Evolutionary conservation across 2,888 invertebrate genomes (phyloP).

Genomic region (Thereva unica): DNA sequence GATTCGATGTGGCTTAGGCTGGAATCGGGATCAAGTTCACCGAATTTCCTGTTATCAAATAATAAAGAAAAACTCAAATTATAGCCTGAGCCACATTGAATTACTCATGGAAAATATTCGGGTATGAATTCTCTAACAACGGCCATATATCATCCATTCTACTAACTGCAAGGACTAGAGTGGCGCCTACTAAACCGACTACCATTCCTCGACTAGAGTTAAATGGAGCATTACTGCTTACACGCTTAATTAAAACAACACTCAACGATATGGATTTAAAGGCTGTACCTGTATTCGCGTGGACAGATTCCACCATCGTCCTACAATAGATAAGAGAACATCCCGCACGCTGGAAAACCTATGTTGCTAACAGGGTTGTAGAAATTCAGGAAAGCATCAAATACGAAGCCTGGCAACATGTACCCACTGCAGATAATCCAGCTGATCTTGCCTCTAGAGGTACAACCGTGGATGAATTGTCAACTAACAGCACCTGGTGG

Average conservation of each 20-base stretch:
- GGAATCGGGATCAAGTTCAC: too few relatives aligned
- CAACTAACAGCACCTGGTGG: background rate
- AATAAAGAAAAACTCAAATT: too few relatives aligned
- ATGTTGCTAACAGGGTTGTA: background rate
- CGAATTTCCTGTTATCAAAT: too few relatives aligned
- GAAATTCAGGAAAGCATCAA: background rate
- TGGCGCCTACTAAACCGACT: conserved; percentile 38
- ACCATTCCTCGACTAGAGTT: conserved; percentile 45
- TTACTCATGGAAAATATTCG: too few relatives aligned
- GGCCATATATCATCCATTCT: background rate
- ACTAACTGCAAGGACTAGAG: background rate
- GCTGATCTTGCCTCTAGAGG: background rate
- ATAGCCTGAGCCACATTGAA: too few relatives aligned
- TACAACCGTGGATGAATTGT: background rate
- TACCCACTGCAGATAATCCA: background rate
- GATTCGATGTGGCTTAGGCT: too few relatives aligned
- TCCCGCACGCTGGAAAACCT: background rate
- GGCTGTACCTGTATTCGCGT: too few relatives aligned
- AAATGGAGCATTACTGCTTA: conserved; percentile 10
- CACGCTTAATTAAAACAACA: background rate
- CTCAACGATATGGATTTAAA: too few relatives aligned
- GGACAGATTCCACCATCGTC: too few relatives aligned
- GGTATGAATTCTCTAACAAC: too few relatives aligned
- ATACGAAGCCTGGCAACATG: background rate
- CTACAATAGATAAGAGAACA: background rate